Evolutionary conservation across 1,140 invertebrate genomes (phyloP), one percentile per base, ranked within the genome.

Genomic region (Homarus americanus): DNA sequence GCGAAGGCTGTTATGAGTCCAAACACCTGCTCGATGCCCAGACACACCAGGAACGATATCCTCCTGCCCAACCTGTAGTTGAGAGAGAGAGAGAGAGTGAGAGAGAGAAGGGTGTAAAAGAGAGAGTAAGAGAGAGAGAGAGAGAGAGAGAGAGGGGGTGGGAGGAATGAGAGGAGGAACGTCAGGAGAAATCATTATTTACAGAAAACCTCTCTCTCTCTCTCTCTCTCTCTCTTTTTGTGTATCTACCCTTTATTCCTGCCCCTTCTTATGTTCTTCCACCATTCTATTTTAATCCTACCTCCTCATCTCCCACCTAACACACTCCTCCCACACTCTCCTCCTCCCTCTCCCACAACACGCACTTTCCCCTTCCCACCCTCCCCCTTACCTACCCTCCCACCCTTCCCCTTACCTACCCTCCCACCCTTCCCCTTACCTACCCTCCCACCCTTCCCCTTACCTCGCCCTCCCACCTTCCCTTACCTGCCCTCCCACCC

Each of bases 1-100:
- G 97, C 96, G 72, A 96, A 95, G 2, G 96, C 96, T 15, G 97
- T 97, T 91, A 97, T 94, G 91, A 97, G 94, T 82, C 97, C 97
- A n/a, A 97, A 97, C 44, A 96, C 93, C 73, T 98, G 95, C 28
- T 98, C 94, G 36, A 96, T 97, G 17, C 96, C 96, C 83, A 98
- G 94, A 93, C 97, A 98, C 0, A 96, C 94, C 93, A 98, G 98
- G 93, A 98, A 98, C 0, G 97, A 97, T 41, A 96, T 95, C 92
- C 96, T 96, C 40, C 97, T 94, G 20, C 97, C 97, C 91, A 97
- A 96, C 88, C 97, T 96, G 87, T n/a, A n/a, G n/a, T n/a, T n/a
- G n/a, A n/a, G n/a, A n/a, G n/a, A n/a, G n/a, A n/a, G n/a, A n/a
- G n/a, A n/a, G n/a, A n/a, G n/a, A n/a, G n/a, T n/a, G n/a, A n/a